Evolutionary conservation across 2,888 invertebrate species (phyloP).

Genomic region (Agrenia bidenticulata): DNA sequence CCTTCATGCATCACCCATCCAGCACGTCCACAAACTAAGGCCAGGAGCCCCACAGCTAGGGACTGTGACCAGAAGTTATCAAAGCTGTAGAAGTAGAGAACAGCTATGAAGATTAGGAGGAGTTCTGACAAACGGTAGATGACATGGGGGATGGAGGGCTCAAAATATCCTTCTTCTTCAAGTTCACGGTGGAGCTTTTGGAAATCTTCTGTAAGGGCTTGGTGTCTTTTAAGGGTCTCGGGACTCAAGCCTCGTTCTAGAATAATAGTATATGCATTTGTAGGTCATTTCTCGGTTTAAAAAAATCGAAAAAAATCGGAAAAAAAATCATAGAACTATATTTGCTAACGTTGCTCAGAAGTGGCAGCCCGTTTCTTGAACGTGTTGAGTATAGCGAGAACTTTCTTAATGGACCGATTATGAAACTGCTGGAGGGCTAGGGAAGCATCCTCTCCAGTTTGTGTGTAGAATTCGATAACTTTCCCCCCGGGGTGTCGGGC

Average conservation of each 20-base stretch:
- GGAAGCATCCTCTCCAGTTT: constrained; percentile 44
- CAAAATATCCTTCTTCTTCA: constrained; percentile 46
- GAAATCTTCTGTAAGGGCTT: constrained; percentile 47
- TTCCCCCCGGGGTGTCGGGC: constrained; percentile 38
- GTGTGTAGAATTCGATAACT: constrained; percentile 46
- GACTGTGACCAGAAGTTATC: constrained; percentile 37
- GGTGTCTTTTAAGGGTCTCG: constrained; percentile 31
- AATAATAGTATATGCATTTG: no score
- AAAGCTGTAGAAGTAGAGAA: constrained; percentile 37
- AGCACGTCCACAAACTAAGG: constrained; percentile 45
- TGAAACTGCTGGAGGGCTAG: constrained; percentile 42
- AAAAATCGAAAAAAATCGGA: no score
- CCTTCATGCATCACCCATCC: constrained; percentile 51
- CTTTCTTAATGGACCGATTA: constrained; percentile 36
- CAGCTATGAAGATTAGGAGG: constrained; percentile 35
- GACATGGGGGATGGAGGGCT: constrained; percentile 45
- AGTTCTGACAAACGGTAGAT: constrained; percentile 43
- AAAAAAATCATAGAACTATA: no score
- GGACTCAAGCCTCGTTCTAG: constrained; percentile 25
- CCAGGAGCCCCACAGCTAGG: constrained; percentile 32
- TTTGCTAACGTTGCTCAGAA: constrained; percentile 9
- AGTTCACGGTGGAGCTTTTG: constrained; percentile 44
- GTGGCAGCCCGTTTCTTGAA: constrained; percentile 34
- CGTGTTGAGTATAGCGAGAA: constrained; percentile 35
- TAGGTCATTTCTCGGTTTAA: no score